phyloP scores from a whole-genome alignment of 2,888 invertebrate genomes.

The Rhamnusium bicolor region DNA sequence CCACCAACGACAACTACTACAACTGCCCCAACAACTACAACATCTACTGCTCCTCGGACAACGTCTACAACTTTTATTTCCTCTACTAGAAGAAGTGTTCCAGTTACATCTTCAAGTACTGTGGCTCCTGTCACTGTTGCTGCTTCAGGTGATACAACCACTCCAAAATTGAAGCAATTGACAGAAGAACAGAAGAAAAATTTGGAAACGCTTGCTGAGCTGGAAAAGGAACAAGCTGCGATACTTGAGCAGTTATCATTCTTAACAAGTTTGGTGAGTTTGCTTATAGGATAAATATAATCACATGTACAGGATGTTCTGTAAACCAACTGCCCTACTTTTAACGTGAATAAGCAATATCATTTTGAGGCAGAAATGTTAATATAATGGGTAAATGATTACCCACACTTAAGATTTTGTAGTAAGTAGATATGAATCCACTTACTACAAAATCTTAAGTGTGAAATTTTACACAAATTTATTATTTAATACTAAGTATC shows the following conservation, averaged over 20 bases:
- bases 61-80: conserved; percentile 24
- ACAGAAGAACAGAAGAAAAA: conserved; percentile 67
- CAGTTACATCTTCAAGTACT: conserved; percentile 37
- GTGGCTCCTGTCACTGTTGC: neutral
- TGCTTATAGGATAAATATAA: neutral
- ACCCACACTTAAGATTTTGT: no score
- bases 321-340: no score
- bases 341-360: no score
- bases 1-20: conserved; percentile 41
- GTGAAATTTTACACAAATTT: no score
- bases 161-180: conserved; percentile 60
- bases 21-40: neutral
- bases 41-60: conserved; percentile 42
- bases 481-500: no score
- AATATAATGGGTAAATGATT: no score
- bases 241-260: conserved; percentile 68
- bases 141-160: conserved; percentile 38
- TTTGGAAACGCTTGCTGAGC: conserved; percentile 64
- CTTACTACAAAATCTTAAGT: no score
- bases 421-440: no score
- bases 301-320: no score
- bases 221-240: conserved; percentile 68
- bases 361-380: no score
- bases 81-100: conserved; percentile 38
- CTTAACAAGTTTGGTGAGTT: conserved; percentile 65